These are phyloP conservation scores for Aptenodytes patagonicus DNA, from an alignment of 2,113 vertebrate genomes.

Conservation along the genomic window DNA sequence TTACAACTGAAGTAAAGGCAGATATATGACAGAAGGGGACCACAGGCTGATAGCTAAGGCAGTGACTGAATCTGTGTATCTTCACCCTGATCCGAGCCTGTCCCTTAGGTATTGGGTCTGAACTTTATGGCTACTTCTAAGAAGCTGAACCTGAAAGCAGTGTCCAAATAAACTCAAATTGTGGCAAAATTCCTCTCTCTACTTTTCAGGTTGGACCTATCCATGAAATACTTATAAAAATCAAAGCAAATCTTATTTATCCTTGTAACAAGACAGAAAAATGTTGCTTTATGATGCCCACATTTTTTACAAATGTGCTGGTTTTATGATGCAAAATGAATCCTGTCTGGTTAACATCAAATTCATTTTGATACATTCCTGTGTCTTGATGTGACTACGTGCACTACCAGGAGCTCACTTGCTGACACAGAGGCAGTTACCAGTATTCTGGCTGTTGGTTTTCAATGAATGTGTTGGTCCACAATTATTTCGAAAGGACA, in stretches of 20 bases:
- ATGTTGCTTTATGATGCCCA: neutral
- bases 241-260: neutral
- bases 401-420: neutral
- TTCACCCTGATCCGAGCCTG: neutral
- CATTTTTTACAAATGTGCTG: neutral
- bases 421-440: neutral
- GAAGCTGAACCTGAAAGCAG: neutral
- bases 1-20: neutral
- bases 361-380: neutral
- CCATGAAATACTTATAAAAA: neutral
- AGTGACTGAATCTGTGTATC: neutral
- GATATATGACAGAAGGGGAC: neutral
- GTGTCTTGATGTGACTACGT: neutral
- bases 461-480: neutral
- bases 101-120: neutral
- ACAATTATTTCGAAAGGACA: neutral
- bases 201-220: neutral
- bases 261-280: neutral
- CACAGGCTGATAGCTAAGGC: neutral
- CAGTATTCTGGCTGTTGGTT: neutral
- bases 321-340: neutral
- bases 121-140: neutral
- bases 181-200: neutral
- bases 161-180: neutral
- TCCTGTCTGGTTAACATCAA: neutral